These are phyloP conservation scores for Peromyscus melanophrys DNA, from an alignment of 2,797 vertebrate species.

Conservation along the genomic window DNA sequence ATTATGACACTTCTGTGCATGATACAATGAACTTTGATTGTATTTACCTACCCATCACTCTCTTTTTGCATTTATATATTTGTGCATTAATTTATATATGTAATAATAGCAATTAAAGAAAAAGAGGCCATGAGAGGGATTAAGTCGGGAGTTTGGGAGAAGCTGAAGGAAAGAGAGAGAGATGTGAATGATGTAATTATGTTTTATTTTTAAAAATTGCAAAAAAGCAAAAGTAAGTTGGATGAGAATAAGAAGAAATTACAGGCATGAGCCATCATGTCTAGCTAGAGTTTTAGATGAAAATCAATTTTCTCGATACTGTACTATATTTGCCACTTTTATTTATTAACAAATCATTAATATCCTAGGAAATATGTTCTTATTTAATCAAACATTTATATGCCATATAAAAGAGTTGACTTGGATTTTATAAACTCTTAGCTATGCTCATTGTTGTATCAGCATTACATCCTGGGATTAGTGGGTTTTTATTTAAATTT, in stretches of 20 bases:
- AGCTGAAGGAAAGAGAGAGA: background rate
- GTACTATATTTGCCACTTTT: background rate
- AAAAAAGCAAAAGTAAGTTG: background rate
- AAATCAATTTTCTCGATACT: background rate
- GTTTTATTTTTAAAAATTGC: background rate
- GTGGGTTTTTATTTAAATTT: background rate
- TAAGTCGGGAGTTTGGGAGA: too few species aligned
- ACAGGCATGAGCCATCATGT: background rate
- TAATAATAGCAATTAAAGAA: background rate
- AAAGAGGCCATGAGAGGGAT: background rate
- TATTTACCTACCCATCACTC: background rate
- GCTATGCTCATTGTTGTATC: background rate
- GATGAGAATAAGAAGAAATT: background rate
- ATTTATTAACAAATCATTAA: background rate
- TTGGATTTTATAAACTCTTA: background rate
- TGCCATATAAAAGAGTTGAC: background rate
- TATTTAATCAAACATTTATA: background rate
- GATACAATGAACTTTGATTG: background rate
- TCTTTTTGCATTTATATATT: background rate
- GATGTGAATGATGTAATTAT: background rate
- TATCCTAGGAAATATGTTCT: background rate
- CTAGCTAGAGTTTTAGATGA: background rate
- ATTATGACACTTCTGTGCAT: background rate
- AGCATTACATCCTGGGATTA: background rate
- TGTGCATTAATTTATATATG: background rate